Conservation (phyloP, 2,113 vertebrate species). For the Mugil cephalus region DNA sequence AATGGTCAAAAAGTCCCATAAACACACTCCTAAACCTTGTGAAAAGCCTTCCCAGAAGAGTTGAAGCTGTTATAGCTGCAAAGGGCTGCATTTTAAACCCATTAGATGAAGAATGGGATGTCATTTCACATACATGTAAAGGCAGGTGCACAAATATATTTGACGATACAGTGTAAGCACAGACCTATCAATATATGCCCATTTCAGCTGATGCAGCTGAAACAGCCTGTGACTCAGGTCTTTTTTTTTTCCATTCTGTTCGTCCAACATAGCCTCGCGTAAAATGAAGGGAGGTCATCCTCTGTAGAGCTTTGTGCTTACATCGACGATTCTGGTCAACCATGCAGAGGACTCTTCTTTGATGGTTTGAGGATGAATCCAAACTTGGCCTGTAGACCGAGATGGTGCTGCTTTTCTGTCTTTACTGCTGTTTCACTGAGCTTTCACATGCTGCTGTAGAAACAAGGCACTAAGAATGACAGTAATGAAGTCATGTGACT, state of each 20-base stretch:
- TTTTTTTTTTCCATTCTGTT: conserved; percentile 11
- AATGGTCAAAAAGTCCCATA: too few relatives aligned
- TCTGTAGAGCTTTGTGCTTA: background rate
- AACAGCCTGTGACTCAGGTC: background rate
- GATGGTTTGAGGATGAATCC: conserved; percentile 5
- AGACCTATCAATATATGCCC: too few relatives aligned
- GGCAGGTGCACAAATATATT: too few relatives aligned
- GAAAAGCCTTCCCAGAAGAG: too few relatives aligned
- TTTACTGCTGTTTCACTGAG: background rate
- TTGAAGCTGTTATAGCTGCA: too few relatives aligned
- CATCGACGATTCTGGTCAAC: background rate
- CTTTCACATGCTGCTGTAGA: background rate
- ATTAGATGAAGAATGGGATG: too few relatives aligned
- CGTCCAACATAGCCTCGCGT: background rate
- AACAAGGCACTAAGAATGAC: background rate
- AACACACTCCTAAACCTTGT: too few relatives aligned
- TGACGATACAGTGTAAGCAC: too few relatives aligned
- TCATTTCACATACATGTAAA: too few relatives aligned
- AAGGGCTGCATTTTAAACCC: too few relatives aligned
- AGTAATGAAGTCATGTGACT: background rate
- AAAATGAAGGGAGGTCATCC: background rate
- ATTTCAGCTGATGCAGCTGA: background rate
- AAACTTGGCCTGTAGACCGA: background rate
- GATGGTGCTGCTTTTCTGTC: background rate
- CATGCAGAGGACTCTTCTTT: background rate